phyloP scores from a whole-genome alignment of 2,888 invertebrate genomes.

The Drosophila austrosaltans region DNA sequence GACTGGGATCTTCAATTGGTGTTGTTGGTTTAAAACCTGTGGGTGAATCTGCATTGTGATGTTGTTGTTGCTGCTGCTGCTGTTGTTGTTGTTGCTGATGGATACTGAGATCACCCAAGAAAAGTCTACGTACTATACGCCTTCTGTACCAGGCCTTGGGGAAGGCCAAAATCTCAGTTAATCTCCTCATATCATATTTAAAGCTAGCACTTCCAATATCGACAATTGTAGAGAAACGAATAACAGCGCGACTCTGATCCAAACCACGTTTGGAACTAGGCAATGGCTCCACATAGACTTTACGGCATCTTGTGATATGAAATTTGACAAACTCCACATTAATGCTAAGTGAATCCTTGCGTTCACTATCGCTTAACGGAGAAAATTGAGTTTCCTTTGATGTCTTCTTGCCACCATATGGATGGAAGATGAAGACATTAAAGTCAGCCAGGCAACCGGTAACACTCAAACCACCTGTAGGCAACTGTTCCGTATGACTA shows the following conservation, averaged over 20 bases:
- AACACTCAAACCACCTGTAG: conserved; percentile 86
- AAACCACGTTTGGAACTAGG: conserved; percentile 81
- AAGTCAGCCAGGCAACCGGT: conserved; percentile 98
- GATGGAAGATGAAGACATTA: conserved; percentile 99
- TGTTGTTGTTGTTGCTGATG: conserved; percentile 71
- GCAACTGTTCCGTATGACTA: conserved; percentile 73
- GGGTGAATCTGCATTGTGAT: conserved; percentile 70
- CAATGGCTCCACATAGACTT: conserved; percentile 89
- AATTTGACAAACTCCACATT: conserved; percentile 99
- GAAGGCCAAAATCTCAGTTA: conserved; percentile 98
- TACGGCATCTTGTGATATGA: conserved; percentile 95
- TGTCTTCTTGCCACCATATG: conserved; percentile 95
- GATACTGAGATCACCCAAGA: conserved; percentile 95
- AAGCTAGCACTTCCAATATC: conserved; percentile 98
- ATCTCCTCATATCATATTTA: conserved; percentile 98
- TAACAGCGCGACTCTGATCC: conserved; percentile 93
- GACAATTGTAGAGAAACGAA: conserved; percentile 96
- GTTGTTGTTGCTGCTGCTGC: conserved; percentile 71
- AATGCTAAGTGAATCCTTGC: conserved; percentile 97
- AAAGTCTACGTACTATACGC: conserved; percentile 95
- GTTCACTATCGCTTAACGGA: conserved; percentile 92
- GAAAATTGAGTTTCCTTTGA: conserved; percentile 93
- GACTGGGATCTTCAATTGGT: conserved; percentile 77
- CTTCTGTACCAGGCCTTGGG: conserved; percentile 99
- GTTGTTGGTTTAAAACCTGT: conserved; percentile 65